A percentile compares a stretch with the other conserved stretches of the same genome.
phyloP scores from a whole-genome alignment of 2,113 vertebrate genomes.

The Erpornis zantholeuca region DNA sequence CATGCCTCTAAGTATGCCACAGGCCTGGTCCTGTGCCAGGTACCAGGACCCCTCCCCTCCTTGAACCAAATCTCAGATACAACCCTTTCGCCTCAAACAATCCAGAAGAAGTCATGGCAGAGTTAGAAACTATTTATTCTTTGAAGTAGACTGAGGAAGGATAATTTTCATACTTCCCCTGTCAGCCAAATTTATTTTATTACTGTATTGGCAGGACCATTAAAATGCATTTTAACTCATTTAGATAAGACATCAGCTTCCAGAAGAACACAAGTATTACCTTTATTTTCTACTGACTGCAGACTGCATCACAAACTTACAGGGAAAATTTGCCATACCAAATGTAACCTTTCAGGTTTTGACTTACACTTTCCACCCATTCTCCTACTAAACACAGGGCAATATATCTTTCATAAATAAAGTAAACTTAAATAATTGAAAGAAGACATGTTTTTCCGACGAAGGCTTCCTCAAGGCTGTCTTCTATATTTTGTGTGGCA shows the following conservation, averaged over 20 bases:
- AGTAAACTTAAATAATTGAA: neutral
- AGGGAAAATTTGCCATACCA: neutral
- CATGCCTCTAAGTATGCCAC: neutral
- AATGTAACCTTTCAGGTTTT: neutral
- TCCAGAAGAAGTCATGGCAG: neutral
- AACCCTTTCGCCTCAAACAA: neutral
- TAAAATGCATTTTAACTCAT: neutral
- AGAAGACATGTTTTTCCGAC: neutral
- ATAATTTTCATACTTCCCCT: neutral
- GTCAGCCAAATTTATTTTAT: neutral
- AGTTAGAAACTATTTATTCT: neutral
- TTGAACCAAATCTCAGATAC: neutral
- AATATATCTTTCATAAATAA: neutral
- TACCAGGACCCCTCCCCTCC: neutral
- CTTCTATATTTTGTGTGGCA: neutral
- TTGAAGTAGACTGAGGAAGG: neutral
- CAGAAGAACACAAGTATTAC: neutral
- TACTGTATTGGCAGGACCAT: neutral
- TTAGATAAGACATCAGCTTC: neutral
- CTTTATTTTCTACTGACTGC: neutral
- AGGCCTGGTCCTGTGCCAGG: fast-evolving
- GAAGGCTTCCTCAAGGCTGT: neutral
- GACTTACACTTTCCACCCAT: neutral
- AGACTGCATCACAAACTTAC: neutral
- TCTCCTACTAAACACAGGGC: neutral